Evolutionary conservation across 2,113 vertebrate species (phyloP), one percentile per base, ranked within the genome.

Genomic region (Panthera leo): DNA sequence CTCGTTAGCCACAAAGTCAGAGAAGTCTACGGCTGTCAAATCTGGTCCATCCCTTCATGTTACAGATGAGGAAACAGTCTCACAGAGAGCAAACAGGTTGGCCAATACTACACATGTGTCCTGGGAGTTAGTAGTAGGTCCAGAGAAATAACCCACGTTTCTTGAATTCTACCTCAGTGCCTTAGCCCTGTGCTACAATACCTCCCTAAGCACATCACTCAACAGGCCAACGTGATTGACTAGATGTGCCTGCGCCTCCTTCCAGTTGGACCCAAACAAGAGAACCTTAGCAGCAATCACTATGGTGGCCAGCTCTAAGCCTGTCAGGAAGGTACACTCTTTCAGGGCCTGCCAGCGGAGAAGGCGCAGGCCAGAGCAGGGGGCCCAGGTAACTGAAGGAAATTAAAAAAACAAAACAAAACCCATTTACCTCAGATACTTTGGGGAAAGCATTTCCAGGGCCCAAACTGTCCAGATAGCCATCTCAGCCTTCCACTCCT

Each of bases 171-270:
- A 70, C 51, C 83, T 36, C 55, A 21, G 27, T 16, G 21, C 65
- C 87, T 93, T 4, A 73, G 55, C 5, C 0, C 29, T 4, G 7
- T 0, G 1, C 23, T 2, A 0, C 48, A 23, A 19, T 14, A 3
- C 5, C 75, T 84, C 36, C 68, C 51, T 45, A 61, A 83, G 55
- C 87, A 75, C 39, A 36, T 14, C 4, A n/a, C 34, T 5, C 61
- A 92, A 63, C 15, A 73, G 58, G 55, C 45, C 68, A 75, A 61
- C 23, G 31, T 23, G 12, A 3, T 36, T 31, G 80, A 61, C 18
- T 53, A 16, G 61, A 12, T 3, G 16, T 68, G 34, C 71, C 15
- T n/a, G 4, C 12, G 0, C 6, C 29, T 10, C 51, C 23, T 84
- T 73, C 70, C 4, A 25, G 78, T 2, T 5, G 58, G 65, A 25